phyloP scores from a whole-genome alignment of 2,888 invertebrate genomes.

The Malthinus seriepunctatus region DNA sequence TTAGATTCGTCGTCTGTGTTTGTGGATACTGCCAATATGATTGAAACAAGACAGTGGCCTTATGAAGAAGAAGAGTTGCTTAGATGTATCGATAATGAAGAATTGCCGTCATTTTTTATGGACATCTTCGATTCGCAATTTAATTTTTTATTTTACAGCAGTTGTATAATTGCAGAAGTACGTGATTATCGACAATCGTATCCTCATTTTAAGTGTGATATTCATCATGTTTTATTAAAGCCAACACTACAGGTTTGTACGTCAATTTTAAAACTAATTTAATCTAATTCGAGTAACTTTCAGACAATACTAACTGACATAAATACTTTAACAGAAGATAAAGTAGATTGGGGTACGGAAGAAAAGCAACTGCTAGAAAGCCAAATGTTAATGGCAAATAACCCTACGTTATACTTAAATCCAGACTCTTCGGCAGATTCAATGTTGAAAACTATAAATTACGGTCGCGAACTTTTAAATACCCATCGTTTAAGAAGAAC shows the following conservation, averaged over 20 bases:
- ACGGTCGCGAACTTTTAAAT: slow-evolving; percentile 73
- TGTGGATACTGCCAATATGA: slow-evolving; percentile 65
- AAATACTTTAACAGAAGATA: slow-evolving; percentile 50
- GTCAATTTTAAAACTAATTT: not conserved
- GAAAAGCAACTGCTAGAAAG: slow-evolving; percentile 81
- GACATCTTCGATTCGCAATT: slow-evolving; percentile 83
- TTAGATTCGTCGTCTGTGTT: slow-evolving; percentile 51
- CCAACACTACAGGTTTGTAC: slow-evolving; percentile 78
- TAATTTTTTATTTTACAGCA: slow-evolving; percentile 86
- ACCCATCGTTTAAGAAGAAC: slow-evolving; percentile 74
- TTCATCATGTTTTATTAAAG: slow-evolving; percentile 83
- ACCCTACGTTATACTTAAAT: slow-evolving; percentile 87
- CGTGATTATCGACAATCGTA: slow-evolving; percentile 85
- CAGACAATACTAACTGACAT: slow-evolving; percentile 55
- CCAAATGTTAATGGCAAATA: slow-evolving; percentile 81
- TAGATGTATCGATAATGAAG: slow-evolving; percentile 87
- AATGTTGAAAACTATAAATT: slow-evolving; percentile 75
- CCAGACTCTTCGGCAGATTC: slow-evolving; percentile 82
- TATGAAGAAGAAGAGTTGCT: slow-evolving; percentile 89
- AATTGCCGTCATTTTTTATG: slow-evolving; percentile 84
- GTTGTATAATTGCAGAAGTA: slow-evolving; percentile 90
- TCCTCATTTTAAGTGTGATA: slow-evolving; percentile 77
- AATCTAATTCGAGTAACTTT: slow-evolving; percentile 22
- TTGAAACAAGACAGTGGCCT: slow-evolving; percentile 81
- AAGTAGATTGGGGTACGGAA: slow-evolving; percentile 68